Evolutionary conservation across 1,140 invertebrate species (phyloP), one percentile per base, ranked within the genome.

Genomic region (Drosophila guanche): DNA sequence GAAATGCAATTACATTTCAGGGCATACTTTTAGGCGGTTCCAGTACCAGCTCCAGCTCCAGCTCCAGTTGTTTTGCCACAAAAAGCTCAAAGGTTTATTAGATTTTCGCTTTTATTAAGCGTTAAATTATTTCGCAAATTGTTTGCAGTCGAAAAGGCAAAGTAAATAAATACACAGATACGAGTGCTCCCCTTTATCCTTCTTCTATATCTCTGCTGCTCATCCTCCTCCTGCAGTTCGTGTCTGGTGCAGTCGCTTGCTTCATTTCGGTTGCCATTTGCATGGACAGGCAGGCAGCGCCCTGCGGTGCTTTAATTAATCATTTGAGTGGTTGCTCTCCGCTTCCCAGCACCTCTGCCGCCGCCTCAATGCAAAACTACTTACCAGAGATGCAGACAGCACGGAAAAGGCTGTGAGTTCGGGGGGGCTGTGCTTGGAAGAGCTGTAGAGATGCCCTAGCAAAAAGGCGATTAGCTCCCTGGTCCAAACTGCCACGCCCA

Each of bases 61-160:
- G 46, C 50, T 79, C 51, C 10, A 56, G 54, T 42, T 53, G 69
- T 14, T 52, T 14, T 52, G 62, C 78, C 78, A 51, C 83, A 79
- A 86, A 76, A 74, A 81, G 83, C 81, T 86, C 84, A 88, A 88
- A 88, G 83, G 83, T 88, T 88, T 88, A 88, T 88, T 88, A 88
- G 83, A 88, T 88, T 88, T 88, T 71, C 51, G 75, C 83, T 69
- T 88, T 88, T 88, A 88, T 88, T 88, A 88, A 88, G 83, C 83
- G 83, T 88, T 88, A 88, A 88, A 88, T 88, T 88, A 88, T 88
- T 88, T 88, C 57, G 83, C 55, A 88, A 88, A 88, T 83, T 88
- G 78, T 88, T 79, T 81, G 68, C 73, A 88, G 68, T 76, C 61
- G 54, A 80, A 61, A 84, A 58, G 23, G 69, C 60, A 79, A 84